These are phyloP conservation scores for Cephus pulcher DNA, from an alignment of 2,888 invertebrate genomes.

Conservation along the genomic window DNA sequence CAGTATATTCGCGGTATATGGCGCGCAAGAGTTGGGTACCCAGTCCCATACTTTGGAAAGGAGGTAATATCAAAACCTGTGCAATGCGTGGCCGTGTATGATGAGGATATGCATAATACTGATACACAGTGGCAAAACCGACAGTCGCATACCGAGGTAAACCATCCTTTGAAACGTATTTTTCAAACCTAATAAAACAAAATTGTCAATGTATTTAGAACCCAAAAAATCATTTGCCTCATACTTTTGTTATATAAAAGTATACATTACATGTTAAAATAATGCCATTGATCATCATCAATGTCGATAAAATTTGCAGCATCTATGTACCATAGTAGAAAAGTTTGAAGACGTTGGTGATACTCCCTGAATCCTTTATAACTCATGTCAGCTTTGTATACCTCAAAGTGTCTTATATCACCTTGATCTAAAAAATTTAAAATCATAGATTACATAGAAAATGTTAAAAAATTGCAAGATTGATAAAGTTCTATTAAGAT, in stretches of 20 bases:
- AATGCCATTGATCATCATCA: constrained; percentile 92
- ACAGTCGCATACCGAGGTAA: constrained; percentile 78
- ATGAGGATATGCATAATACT: constrained; percentile 93
- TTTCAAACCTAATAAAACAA: constrained; percentile 73
- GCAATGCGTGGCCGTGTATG: constrained; percentile 90
- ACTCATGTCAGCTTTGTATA: constrained; percentile 81
- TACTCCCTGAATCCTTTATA: constrained; percentile 81
- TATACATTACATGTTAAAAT: constrained; percentile 79
- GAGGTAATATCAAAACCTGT: constrained; percentile 93
- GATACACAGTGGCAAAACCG: constrained; percentile 92
- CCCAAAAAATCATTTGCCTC: not conserved
- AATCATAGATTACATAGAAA: not conserved
- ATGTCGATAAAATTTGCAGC: constrained; percentile 94
- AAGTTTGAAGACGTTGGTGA: constrained; percentile 88
- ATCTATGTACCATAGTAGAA: constrained; percentile 95
- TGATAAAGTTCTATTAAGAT: constrained; percentile 5
- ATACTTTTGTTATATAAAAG: not conserved
- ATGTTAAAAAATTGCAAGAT: not conserved
- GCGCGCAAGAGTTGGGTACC: constrained; percentile 81
- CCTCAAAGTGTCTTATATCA: constrained; percentile 74
- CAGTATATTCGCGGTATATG: constrained; percentile 71
- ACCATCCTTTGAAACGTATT: constrained; percentile 73
- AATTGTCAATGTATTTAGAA: constrained; percentile 1
- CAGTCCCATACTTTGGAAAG: constrained; percentile 87
- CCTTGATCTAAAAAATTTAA: constrained; percentile 45